Conservation (phyloP, 2,797 vertebrate species). For the Heterohyrax brucei region DNA sequence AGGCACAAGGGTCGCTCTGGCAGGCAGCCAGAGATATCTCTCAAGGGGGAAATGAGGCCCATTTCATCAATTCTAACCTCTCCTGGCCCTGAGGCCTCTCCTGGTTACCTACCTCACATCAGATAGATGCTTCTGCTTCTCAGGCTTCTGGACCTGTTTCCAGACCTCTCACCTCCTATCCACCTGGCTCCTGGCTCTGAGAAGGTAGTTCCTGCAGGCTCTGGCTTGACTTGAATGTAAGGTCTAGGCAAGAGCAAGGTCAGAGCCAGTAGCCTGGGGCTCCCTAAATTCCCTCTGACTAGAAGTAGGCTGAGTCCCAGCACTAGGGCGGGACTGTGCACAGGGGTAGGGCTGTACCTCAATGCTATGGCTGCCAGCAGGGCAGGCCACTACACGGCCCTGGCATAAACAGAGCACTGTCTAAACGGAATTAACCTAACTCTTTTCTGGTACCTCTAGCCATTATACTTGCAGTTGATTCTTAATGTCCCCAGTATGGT, state of each 20-base stretch:
- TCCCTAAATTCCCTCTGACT: not conserved
- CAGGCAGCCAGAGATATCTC: not conserved
- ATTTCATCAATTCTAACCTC: not conserved
- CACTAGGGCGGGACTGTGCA: not conserved
- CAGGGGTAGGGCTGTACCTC: not conserved
- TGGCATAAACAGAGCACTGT: not conserved
- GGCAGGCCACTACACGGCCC: not conserved
- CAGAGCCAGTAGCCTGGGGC: slow-evolving; percentile 30
- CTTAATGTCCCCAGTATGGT: rapidly evolving
- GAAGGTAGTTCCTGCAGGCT: slow-evolving; percentile 6
- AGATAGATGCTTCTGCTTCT: not conserved
- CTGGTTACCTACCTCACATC: not conserved
- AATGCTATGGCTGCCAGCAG: not conserved
- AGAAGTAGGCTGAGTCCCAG: not conserved
- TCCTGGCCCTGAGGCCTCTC: not conserved
- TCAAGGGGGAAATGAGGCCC: not conserved
- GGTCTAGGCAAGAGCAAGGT: not conserved
- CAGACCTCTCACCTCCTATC: not conserved
- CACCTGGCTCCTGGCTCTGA: not conserved
- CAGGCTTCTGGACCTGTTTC: not conserved
- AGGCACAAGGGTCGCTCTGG: no score
- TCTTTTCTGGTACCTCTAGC: not conserved
- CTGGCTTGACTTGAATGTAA: not conserved
- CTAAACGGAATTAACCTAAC: not conserved
- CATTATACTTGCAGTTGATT: rapidly evolving